A percentile compares a stretch with the other conserved stretches of the same genome.
Evolutionary conservation across 1,140 invertebrate genomes (phyloP).

Genomic region (Diachasmimorpha longicaudata): DNA sequence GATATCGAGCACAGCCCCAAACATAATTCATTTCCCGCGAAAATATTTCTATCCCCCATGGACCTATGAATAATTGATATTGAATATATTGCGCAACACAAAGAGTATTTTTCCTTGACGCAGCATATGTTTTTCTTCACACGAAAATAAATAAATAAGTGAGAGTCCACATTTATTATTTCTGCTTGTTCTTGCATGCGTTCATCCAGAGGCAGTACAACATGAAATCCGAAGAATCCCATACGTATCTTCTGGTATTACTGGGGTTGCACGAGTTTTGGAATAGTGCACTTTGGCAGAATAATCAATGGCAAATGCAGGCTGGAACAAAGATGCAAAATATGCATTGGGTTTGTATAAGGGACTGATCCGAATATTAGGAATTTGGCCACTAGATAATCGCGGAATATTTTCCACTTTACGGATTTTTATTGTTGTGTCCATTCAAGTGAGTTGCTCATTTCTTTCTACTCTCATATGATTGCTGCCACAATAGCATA

Average conservation of each 20-base stretch:
- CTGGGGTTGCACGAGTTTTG: not conserved
- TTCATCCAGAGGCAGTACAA: not conserved
- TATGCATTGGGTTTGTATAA: constrained; percentile 3
- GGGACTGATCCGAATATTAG: not conserved
- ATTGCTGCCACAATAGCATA: no score
- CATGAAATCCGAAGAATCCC: not conserved
- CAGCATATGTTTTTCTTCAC: not conserved
- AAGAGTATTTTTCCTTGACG: not conserved
- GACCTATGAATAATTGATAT: not conserved
- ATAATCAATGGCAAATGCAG: not conserved
- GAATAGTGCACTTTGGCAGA: not conserved
- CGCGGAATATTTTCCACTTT: not conserved
- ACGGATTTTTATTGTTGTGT: not conserved
- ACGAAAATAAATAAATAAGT: not conserved
- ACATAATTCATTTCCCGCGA: no score
- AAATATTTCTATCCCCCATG: no score
- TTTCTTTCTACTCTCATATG: no score
- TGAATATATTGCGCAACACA: not conserved
- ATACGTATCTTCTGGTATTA: no score
- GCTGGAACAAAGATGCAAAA: not conserved
- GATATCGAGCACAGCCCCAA: no score
- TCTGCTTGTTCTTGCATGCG: not conserved
- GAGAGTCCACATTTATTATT: not conserved
- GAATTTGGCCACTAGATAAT: not conserved
- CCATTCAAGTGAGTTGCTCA: not conserved